phyloP scores from a whole-genome alignment of 2,888 invertebrate genomes.

The Dendrolimus pini region DNA sequence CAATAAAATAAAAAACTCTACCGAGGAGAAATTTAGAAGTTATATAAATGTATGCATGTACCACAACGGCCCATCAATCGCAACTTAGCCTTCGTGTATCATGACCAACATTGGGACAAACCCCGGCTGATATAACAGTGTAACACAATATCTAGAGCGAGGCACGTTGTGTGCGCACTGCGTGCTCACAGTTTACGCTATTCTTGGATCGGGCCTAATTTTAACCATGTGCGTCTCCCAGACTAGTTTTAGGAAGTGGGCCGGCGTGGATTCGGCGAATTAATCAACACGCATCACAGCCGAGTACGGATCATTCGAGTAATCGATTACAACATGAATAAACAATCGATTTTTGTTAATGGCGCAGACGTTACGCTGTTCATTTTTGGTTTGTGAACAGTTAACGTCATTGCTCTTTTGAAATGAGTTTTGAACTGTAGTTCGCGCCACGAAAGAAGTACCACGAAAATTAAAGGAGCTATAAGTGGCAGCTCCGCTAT shows the following conservation, averaged over 20 bases:
- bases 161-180: conserved; percentile 43
- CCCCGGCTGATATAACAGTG: conserved; percentile 19
- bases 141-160: conserved; percentile 65
- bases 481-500: no score
- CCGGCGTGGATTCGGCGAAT: conserved; percentile 55
- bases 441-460: no score
- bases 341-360: background rate
- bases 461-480: no score
- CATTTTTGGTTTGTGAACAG: background rate
- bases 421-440: no score
- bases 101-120: no score
- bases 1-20: no score
- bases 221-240: conserved; percentile 74
- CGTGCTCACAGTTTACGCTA: conserved; percentile 66
- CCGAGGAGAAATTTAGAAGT: no score
- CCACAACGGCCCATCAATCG: no score
- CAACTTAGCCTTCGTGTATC: no score
- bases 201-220: conserved; percentile 71
- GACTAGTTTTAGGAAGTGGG: conserved; percentile 74
- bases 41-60: no score
- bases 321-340: conserved; percentile 6
- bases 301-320: conserved; percentile 20
- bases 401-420: background rate
- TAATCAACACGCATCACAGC: conserved; percentile 34
- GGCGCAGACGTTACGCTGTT: background rate